phyloP scores from a whole-genome alignment of 2,888 invertebrate genomes.

The Phalera bucephala region DNA sequence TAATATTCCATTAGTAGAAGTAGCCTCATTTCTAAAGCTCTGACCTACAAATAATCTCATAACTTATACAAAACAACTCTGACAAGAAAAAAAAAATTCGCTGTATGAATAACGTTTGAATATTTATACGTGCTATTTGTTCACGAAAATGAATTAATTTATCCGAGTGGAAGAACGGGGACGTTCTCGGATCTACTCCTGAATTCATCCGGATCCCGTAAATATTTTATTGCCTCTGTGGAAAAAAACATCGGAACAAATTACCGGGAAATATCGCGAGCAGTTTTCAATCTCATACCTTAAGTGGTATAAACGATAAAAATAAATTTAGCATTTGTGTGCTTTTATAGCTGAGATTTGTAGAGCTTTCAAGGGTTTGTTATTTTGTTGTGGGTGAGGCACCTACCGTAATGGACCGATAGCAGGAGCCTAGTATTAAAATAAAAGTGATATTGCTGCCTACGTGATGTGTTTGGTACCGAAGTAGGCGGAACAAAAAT shows the following conservation, averaged over 20 bases:
- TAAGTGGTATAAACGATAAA: constrained; percentile 80
- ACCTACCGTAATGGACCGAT: constrained; percentile 23
- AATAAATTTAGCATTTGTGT: constrained; percentile 77
- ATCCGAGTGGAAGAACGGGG: constrained; percentile 59
- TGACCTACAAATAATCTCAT: constrained; percentile 1
- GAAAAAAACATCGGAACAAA: constrained; percentile 71
- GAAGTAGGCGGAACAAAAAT: too few relatives aligned
- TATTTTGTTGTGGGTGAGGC: constrained; percentile 48
- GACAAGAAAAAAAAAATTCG: constrained; percentile 21
- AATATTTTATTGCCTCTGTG: constrained; percentile 73
- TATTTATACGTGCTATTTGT: constrained; percentile 55
- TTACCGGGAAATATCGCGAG: constrained; percentile 72
- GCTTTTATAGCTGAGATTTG: constrained; percentile 79
- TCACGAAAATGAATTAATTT: constrained; percentile 75
- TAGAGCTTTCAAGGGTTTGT: constrained; percentile 57
- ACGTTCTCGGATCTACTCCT: constrained; percentile 55
- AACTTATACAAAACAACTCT: neutral
- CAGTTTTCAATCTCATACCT: constrained; percentile 76
- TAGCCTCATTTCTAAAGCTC: neutral
- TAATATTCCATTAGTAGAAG: neutral
- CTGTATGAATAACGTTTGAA: constrained; percentile 37
- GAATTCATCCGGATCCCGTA: constrained; percentile 73
- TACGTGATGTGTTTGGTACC: constrained; percentile 6
- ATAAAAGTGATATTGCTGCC: constrained; percentile 3
- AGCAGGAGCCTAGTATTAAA: neutral